Conservation (phyloP, 2,113 vertebrate species). For the Cisticola juncidis region DNA sequence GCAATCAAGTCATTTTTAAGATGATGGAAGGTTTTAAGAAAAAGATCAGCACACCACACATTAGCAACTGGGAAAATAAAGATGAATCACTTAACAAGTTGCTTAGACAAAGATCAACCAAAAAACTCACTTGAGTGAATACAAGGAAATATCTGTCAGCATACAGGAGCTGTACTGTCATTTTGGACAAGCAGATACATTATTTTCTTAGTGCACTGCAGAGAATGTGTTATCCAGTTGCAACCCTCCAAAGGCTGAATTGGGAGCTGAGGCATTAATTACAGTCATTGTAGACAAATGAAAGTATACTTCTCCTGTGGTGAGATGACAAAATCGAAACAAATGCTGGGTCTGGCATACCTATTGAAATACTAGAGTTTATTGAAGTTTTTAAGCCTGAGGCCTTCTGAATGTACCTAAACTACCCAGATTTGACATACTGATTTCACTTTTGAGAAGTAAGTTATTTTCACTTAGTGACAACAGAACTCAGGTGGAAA, state of each 20-base stretch:
- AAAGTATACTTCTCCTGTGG: neutral
- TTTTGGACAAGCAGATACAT: neutral
- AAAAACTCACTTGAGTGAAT: conserved; percentile 8
- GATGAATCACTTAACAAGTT: neutral
- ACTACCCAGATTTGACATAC: neutral
- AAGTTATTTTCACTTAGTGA: neutral
- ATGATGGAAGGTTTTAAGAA: neutral
- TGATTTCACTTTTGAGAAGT: neutral
- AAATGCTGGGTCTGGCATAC: neutral
- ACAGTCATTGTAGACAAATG: neutral
- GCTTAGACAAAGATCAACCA: neutral
- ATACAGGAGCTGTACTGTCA: neutral
- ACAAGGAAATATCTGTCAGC: neutral
- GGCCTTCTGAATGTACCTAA: neutral
- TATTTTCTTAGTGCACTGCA: neutral
- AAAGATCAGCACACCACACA: accelerated
- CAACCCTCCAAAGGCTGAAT: neutral
- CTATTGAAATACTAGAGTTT: neutral
- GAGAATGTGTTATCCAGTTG: neutral
- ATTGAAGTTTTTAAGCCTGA: neutral
- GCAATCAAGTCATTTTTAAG: neutral
- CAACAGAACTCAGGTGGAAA: neutral
- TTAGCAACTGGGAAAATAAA: neutral
- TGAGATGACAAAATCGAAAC: neutral
- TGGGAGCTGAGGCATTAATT: conserved; percentile 8